Evolutionary conservation across 35 echinoderm and acorn worm genomes (phyloP), one percentile per base, ranked within the genome.

Genomic region (Amphiura filiformis): DNA sequence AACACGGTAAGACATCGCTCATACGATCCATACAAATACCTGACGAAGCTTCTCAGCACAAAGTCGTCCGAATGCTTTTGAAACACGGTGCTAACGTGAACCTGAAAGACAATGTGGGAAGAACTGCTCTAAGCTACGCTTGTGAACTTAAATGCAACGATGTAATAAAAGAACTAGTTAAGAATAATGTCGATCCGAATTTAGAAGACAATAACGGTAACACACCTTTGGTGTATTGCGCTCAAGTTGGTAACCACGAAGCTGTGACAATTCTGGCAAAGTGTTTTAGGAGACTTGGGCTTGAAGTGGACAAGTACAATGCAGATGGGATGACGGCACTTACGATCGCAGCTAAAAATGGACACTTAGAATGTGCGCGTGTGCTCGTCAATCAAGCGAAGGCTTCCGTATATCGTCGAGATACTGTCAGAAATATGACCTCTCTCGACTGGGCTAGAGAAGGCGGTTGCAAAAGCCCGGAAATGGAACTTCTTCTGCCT

Each of bases 111-210:
- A 99, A 99, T 32, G 82, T 99, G 70, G 96, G 96, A 23, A 81
- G 96, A 34, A 94, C 93, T n/a, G 90, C 90, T 26, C 52, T 99
- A 1, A 94, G 96, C 81, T 99, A 99, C 39, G 93, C 96, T 0
- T 93, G 91, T 84, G 93, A 99, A 52, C 39, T 88, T 0, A 78
- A 89, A 1, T 87, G 89, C 42, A 94, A 94, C 28, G 96, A 92
- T 34, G 89, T 89, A 0, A 90, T 94, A 0, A 86, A 81, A 31
- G 41, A 87, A 34, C 85, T 99, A 1, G 90, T 99, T 0, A 89
- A 99, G 52, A 99, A 93, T 57, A 99, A 99, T 65, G 93, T 99
- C 0, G 96, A 99, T 76, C 93, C 96, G 0, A 90, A 99, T 79
- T 75, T 99, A 22, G 90, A 87, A 39, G 93, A 99, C 33, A 99